These are phyloP conservation scores for Psittacula derbiana DNA, from an alignment of 2,797 vertebrate species.

Conservation along the genomic window DNA sequence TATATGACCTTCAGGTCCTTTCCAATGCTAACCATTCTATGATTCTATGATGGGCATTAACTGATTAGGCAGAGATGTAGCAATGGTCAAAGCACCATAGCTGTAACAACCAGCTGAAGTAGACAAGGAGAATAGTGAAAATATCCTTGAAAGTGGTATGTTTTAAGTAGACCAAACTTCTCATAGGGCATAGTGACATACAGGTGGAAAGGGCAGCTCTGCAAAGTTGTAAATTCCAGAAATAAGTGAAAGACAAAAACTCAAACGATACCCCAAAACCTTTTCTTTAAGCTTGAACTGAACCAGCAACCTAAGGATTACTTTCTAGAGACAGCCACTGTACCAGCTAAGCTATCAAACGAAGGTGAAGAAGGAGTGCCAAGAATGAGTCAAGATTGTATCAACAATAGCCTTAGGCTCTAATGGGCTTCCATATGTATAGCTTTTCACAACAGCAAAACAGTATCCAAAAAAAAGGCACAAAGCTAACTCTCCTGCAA, in stretches of 20 bases:
- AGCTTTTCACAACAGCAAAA: conserved; percentile 44
- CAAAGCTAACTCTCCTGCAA: not conserved
- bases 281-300: conserved; percentile 33
- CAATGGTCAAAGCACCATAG: not conserved
- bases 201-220: not conserved
- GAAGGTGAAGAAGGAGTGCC: not conserved
- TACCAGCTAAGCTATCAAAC: conserved; percentile 96
- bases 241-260: not conserved
- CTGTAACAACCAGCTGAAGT: not conserved
- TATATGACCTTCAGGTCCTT: not conserved
- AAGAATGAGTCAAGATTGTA: conserved; percentile 52
- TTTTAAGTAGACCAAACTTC: not conserved
- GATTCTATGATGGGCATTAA: not conserved
- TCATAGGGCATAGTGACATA: not conserved
- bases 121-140: not conserved
- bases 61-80: not conserved
- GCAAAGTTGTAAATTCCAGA: not conserved
- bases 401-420: conserved; percentile 63
- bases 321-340: conserved; percentile 64
- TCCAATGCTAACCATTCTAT: not conserved
- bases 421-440: conserved; percentile 52
- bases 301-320: conserved; percentile 58
- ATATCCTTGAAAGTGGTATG: not conserved
- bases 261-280: not conserved
- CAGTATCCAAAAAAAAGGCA: conserved; percentile 12